These are phyloP conservation scores for Anthrax anthrax DNA, from an alignment of 2,888 invertebrate species.

Conservation along the genomic window DNA sequence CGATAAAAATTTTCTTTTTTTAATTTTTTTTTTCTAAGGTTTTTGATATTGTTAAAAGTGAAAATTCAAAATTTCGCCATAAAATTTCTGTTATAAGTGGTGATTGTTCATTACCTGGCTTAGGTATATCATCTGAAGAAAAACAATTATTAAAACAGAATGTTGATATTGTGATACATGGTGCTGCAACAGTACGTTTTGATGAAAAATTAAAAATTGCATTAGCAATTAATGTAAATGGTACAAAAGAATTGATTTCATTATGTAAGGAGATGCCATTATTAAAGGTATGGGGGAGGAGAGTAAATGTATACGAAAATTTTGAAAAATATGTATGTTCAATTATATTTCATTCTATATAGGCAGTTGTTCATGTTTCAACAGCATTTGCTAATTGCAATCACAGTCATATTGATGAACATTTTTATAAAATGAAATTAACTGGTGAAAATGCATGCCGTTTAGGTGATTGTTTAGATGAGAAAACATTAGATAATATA, in stretches of 20 bases:
- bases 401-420: slow-evolving; percentile 27
- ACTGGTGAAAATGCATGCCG: slow-evolving; percentile 26
- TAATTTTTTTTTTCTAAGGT: slow-evolving; percentile 12
- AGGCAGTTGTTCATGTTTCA: slow-evolving; percentile 48
- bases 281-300: slow-evolving; percentile 48
- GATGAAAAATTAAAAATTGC: slow-evolving; percentile 54
- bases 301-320: slow-evolving; percentile 7
- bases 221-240: slow-evolving; percentile 52
- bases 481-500: slow-evolving; percentile 26
- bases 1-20: background rate
- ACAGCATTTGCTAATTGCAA: slow-evolving; percentile 55
- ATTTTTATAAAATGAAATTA: slow-evolving; percentile 29
- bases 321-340: background rate
- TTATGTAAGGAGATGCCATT: slow-evolving; percentile 48
- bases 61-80: slow-evolving; percentile 23
- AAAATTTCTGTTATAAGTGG: slow-evolving; percentile 32
- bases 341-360: slow-evolving; percentile 7
- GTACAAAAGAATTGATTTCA: slow-evolving; percentile 46
- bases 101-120: slow-evolving; percentile 26
- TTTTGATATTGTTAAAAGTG: slow-evolving; percentile 17
- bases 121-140: slow-evolving; percentile 31
- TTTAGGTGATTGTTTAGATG: slow-evolving; percentile 24
- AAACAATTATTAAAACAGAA: slow-evolving; percentile 21
- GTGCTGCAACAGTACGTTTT: slow-evolving; percentile 77
- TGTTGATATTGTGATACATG: slow-evolving; percentile 58